Evolutionary conservation across 2,888 invertebrate genomes (phyloP).

Genomic region (Drosophila macrospina): DNA sequence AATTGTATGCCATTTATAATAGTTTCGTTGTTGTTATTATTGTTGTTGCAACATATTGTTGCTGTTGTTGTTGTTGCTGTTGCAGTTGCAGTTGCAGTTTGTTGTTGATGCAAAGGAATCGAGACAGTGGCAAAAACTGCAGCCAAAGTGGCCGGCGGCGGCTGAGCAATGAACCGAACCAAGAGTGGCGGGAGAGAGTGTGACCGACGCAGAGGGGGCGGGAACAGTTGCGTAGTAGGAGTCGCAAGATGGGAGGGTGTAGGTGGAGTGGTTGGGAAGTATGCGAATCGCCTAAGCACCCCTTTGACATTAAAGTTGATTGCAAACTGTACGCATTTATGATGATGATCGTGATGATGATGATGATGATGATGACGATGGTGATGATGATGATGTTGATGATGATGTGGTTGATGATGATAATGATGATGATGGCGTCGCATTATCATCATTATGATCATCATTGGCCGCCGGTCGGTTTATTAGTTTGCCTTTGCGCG

Average conservation of each 20-base stretch:
- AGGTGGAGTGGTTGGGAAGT: conserved; percentile 9
- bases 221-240: too few relatives aligned
- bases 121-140: conserved; percentile 36
- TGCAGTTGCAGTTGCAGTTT: conserved; percentile 30
- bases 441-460: conserved; percentile 57
- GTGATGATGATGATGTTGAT: conserved; percentile 42
- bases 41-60: conserved; percentile 9
- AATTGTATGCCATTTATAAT: conserved; percentile 71
- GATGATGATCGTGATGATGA: conserved; percentile 38
- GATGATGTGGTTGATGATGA: conserved; percentile 32
- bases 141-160: conserved; percentile 20
- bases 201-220: background rate
- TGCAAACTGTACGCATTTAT: conserved; percentile 80
- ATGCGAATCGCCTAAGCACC: conserved; percentile 53
- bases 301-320: conserved; percentile 75
- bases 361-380: conserved; percentile 42
- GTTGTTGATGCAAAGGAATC: conserved; percentile 51
- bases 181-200: background rate
- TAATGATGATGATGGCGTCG: conserved; percentile 51
- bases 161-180: conserved; percentile 60
- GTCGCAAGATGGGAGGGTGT: background rate
- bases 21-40: conserved; percentile 49
- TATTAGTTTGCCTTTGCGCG: conserved; percentile 77
- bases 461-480: conserved; percentile 63
- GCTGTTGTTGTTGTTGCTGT: conserved; percentile 16